Percentiles rank a stretch among this genome's conserved stretches.
Evolutionary conservation across 1,140 invertebrate genomes (phyloP).

Genomic region (Euwallacea fornicatus): DNA sequence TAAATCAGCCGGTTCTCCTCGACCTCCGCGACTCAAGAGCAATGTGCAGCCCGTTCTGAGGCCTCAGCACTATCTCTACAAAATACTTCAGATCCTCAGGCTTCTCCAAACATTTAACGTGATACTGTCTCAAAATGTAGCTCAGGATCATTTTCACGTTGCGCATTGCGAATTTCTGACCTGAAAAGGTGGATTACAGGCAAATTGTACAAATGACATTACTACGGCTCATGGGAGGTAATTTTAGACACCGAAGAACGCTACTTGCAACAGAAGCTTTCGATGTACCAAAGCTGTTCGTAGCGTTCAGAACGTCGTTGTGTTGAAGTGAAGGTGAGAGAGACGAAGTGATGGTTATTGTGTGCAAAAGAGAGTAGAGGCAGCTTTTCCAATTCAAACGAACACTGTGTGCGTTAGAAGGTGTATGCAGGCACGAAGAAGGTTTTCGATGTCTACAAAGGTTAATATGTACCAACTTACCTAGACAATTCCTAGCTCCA

Average conservation of each 20-base stretch:
- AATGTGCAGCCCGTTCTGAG: slow-evolving; percentile 58
- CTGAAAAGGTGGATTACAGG: slow-evolving; percentile 49
- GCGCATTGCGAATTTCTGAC: slow-evolving; percentile 76
- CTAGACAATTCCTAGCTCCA: slow-evolving; percentile 70
- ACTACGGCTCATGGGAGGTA: neutral
- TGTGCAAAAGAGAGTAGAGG: too few species aligned
- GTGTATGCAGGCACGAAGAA: too few species aligned
- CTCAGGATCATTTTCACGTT: slow-evolving; percentile 74
- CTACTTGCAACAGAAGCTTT: too few species aligned
- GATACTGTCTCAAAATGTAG: slow-evolving; percentile 67
- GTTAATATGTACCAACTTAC: slow-evolving; percentile 56
- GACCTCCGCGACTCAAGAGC: slow-evolving; percentile 51
- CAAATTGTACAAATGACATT: neutral
- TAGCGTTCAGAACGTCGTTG: too few species aligned
- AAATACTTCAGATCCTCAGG: slow-evolving; percentile 59
- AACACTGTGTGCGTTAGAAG: too few species aligned
- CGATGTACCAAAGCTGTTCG: too few species aligned
- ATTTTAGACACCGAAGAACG: too few species aligned
- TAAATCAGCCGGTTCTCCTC: neutral
- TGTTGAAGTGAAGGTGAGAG: too few species aligned
- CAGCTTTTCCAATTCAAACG: too few species aligned
- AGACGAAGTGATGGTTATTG: too few species aligned
- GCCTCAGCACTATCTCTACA: slow-evolving; percentile 61
- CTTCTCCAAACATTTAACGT: slow-evolving; percentile 60
- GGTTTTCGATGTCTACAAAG: neutral